These are phyloP conservation scores for Leguminivora glycinivorella DNA, from an alignment of 1,140 invertebrate genomes.

Conservation along the genomic window DNA sequence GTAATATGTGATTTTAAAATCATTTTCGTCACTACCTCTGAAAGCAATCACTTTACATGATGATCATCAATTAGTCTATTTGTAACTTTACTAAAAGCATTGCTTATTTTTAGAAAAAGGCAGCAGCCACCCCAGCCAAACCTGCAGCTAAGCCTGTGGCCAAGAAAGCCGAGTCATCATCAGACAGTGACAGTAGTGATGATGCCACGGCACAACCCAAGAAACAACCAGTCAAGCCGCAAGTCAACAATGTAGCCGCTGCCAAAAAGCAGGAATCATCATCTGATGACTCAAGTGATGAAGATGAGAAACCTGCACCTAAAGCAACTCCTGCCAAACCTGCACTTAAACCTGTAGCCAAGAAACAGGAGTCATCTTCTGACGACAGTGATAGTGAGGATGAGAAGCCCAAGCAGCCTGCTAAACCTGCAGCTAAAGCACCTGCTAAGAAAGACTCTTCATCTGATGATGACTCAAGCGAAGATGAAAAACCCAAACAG, in stretches of 20 bases:
- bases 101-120: slow-evolving; percentile 29
- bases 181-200: slow-evolving; percentile 61
- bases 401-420: slow-evolving; percentile 35
- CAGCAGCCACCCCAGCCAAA: slow-evolving; percentile 35
- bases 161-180: slow-evolving; percentile 54
- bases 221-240: slow-evolving; percentile 54
- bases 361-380: slow-evolving; percentile 24
- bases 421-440: slow-evolving; percentile 9
- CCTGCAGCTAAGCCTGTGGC: slow-evolving; percentile 34
- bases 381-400: slow-evolving; percentile 41
- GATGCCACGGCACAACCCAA: slow-evolving; percentile 59
- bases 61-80: slow-evolving; percentile 34
- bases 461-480: slow-evolving; percentile 32
- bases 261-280: slow-evolving; percentile 52
- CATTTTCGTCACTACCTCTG: slow-evolving; percentile 74
- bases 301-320: slow-evolving; percentile 34
- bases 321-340: slow-evolving; percentile 32
- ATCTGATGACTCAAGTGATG: slow-evolving; percentile 49
- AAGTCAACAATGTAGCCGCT: slow-evolving; percentile 38
- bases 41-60: slow-evolving; percentile 34
- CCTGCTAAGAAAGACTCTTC: slow-evolving; percentile 40
- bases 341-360: slow-evolving; percentile 25
- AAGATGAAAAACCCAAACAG: slow-evolving; percentile 30
- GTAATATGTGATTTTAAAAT: slow-evolving; percentile 51
- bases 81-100: background rate